phyloP scores from a whole-genome alignment of 2,888 invertebrate genomes.

The Zhengitettix transpicula region DNA sequence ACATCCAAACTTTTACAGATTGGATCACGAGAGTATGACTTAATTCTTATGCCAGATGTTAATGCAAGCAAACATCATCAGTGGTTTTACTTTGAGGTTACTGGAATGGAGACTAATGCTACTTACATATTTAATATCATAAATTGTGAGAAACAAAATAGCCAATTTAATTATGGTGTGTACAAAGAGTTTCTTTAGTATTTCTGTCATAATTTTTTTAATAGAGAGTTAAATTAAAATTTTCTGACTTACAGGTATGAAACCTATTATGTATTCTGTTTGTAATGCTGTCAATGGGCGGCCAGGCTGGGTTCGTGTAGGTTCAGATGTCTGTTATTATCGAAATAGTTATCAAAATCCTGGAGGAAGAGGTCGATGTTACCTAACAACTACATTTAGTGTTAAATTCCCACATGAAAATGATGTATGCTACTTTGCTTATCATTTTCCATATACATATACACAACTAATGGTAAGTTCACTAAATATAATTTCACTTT shows the following conservation, averaged over 20 bases:
- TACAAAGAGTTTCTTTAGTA: not conserved
- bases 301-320: slow-evolving; percentile 52
- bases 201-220: too few species aligned
- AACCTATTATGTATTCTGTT: slow-evolving; percentile 73
- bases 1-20: slow-evolving; percentile 33
- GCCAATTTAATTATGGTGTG: slow-evolving; percentile 64
- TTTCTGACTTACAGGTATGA: slow-evolving; percentile 43
- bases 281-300: slow-evolving; percentile 29
- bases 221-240: not conserved
- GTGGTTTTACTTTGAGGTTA: slow-evolving; percentile 85
- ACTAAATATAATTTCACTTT: too few species aligned
- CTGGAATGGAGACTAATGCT: slow-evolving; percentile 48
- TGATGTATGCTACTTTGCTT: slow-evolving; percentile 72
- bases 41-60: slow-evolving; percentile 67
- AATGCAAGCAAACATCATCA: slow-evolving; percentile 64
- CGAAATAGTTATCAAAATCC: slow-evolving; percentile 52
- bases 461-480: slow-evolving; percentile 49
- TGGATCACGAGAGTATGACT: slow-evolving; percentile 60
- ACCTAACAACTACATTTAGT: slow-evolving; percentile 63
- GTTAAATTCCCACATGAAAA: slow-evolving; percentile 54
- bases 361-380: slow-evolving; percentile 36
- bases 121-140: slow-evolving; percentile 71
- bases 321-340: slow-evolving; percentile 67
- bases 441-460: slow-evolving; percentile 77
- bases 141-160: slow-evolving; percentile 73